Base-by-base conservation (phyloP, 2,797 vertebrate genomes). In the Sparidentex hasta region DNA sequence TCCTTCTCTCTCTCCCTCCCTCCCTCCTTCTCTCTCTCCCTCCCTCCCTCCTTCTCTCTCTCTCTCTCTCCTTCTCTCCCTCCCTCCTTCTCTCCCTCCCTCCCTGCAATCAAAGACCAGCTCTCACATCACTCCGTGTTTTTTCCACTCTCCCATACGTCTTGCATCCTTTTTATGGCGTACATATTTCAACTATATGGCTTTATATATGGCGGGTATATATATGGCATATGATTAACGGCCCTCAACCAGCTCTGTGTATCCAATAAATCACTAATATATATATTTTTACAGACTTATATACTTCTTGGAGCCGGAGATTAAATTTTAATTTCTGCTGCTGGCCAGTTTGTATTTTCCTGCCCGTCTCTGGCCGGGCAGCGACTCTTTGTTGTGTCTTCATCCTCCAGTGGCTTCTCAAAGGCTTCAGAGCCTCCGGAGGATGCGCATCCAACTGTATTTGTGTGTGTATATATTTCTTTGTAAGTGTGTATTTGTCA, bases 161-260 rank as follows among this genome's bases (percentile, higher is more conserved):
- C 88, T 89, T 89, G 88, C 87, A 74, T 88, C 76, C 61, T 80
- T 88, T 94, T 95, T 93, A 95, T 88, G 63, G 85, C 27, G 21
- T 89, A 89, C 87, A 94, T 93, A 94, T 93, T 92, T 94, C 91
- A 93, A 83, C 67, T 90, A 88, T 91, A 93, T 80, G 75, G 86
- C 77, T 90, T 83, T 66, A 76, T 92, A 86, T 91, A 87, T 85
- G 90, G 71, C 74, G 50, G 82, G 80, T 84, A 81, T 90, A 88
- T 92, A 89, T 87, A 87, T 84, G 85, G 74, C 68, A 69, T 72
- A 80, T 93, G 92, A 94, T 94, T 92, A 92, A 93, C 85, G 4
- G 76, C 71, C 44, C 85, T 88, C 90, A 89, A 67, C 83, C 75
- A 7, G 66, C 89, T 89, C 84, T 71, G 79, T 84, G 54, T 85